Evolutionary conservation across 2,797 vertebrate species (phyloP).

Genomic region (Cynodonichthys magdalenae): DNA sequence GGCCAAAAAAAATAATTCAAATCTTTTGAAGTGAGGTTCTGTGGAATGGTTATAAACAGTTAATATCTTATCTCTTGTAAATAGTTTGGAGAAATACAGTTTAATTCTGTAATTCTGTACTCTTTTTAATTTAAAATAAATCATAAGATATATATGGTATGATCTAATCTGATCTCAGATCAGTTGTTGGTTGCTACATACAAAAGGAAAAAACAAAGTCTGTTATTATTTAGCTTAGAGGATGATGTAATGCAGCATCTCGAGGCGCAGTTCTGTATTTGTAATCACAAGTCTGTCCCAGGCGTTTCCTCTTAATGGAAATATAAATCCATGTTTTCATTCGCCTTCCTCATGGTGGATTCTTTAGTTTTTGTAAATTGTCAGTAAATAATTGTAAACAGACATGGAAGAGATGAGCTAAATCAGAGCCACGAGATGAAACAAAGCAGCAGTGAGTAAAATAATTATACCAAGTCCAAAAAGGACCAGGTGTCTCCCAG

Average conservation of each 20-base stretch:
- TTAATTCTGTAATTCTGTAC: neutral
- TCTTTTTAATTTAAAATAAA: conserved; percentile 27
- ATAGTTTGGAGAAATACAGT: no score
- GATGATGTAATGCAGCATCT: conserved; percentile 46
- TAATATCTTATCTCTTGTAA: no score
- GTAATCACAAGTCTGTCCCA: conserved; percentile 61
- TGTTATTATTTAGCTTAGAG: conserved; percentile 53
- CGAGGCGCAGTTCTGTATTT: conserved; percentile 45
- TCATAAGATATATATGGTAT: conserved; percentile 6
- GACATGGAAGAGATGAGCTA: conserved; percentile 50
- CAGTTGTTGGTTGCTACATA: conserved; percentile 24
- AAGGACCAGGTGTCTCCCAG: conserved; percentile 17
- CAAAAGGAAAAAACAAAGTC: conserved; percentile 45
- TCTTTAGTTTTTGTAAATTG: conserved; percentile 47
- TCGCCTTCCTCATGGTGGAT: conserved; percentile 37
- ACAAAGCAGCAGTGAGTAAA: conserved; percentile 45
- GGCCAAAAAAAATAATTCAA: no score
- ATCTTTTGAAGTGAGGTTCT: no score
- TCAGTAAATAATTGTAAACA: conserved; percentile 72
- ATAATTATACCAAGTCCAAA: conserved; percentile 33
- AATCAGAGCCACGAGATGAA: conserved; percentile 54
- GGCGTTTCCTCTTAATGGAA: conserved; percentile 61
- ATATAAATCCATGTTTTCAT: conserved; percentile 59
- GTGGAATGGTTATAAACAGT: no score
- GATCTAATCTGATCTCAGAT: conserved; percentile 28